Base-by-base conservation (phyloP, 53 echinoderm and acorn worm species). In the Glandiceps talaboti region DNA sequence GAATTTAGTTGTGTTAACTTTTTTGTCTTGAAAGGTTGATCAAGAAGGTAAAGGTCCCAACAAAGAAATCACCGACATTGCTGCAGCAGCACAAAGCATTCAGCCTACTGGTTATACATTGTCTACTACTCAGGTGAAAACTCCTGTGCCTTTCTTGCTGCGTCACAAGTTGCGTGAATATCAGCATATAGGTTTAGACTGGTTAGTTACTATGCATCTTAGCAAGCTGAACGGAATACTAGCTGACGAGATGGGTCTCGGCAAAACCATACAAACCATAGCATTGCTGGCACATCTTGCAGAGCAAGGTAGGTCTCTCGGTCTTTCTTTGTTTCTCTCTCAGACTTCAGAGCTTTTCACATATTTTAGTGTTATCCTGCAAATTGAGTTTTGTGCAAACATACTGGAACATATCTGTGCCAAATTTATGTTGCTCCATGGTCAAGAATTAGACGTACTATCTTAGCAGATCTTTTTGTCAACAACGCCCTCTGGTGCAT, bases 211-310 rank as follows among this genome's bases (percentile, higher is more conserved):
- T 30, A 93, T 99, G 87, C 89, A 92, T 28, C 89, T 90, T 73
- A 99, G 92, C 89, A 91, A 90, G 80, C 88, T 99, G n/a, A 99
- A 93, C 33, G 99, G 99, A 0, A 94, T 94, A 75, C 86, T 99
- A 29, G 99, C 99, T 0, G 99, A 99, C 75, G 99, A 99, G 83
- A 99, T 99, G 99, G 99, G 99, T n/a, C 82, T 94, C 31, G 99
- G 99, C 27, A 93, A 99, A 82, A 94, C 93, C 75, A 93, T 94
- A 73, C 93, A 94, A 83, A 99, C 99, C 73, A 99, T 99, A 33
- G 93, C 99, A 20, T 77, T 99, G 30, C 83, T 99, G 73, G 89
- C 89, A 30, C 99, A 93, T 82, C 80, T 99, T 32, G 99, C 99
- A 10, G 99, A 89, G 85, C 82, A 89, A 79, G 89, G 99, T 99